These are phyloP conservation scores for Drosophila nr. fundita DNA, from an alignment of 2,888 invertebrate genomes.

Conservation along the genomic window DNA sequence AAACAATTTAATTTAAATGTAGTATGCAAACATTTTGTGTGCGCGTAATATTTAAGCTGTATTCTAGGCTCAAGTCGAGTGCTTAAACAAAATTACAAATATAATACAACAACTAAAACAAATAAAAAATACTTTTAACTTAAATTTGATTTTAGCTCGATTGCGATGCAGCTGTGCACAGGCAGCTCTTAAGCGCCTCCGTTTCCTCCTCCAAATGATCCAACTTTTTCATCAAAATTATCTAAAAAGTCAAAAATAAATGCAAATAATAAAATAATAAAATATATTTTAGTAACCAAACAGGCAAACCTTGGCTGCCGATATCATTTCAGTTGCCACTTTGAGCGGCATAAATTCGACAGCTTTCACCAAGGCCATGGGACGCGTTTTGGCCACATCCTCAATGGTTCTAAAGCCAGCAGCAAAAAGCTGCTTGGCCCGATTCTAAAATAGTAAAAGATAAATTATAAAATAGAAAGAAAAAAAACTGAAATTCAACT, in stretches of 20 bases:
- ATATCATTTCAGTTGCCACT: conserved; percentile 92
- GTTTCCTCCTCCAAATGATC: conserved; percentile 94
- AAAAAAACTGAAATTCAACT: background rate
- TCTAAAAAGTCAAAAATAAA: conserved; percentile 85
- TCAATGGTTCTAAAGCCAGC: conserved; percentile 93
- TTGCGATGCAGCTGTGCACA: conserved; percentile 29
- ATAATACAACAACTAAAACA: conserved; percentile 34
- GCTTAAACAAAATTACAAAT: conserved; percentile 57
- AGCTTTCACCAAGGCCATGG: conserved; percentile 87
- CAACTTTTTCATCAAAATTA: conserved; percentile 93
- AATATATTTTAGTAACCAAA: background rate
- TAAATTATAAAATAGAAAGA: background rate
- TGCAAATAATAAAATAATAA: background rate
- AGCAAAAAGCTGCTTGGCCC: conserved; percentile 93
- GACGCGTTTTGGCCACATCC: conserved; percentile 90
- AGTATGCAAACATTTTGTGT: conserved; percentile 47
- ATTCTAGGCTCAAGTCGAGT: conserved; percentile 60
- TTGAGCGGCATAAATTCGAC: conserved; percentile 90
- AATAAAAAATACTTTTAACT: background rate
- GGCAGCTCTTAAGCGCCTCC: conserved; percentile 86
- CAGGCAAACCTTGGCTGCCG: conserved; percentile 89
- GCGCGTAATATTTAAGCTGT: conserved; percentile 65
- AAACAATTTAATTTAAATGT: conserved; percentile 54
- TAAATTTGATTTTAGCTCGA: background rate
- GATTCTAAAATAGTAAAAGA: conserved; percentile 85